Percentiles rank a stretch among this genome's conserved stretches.
Conservation (phyloP, 2,888 invertebrate genomes). For the Petrolisthes cinctipes region DNA sequence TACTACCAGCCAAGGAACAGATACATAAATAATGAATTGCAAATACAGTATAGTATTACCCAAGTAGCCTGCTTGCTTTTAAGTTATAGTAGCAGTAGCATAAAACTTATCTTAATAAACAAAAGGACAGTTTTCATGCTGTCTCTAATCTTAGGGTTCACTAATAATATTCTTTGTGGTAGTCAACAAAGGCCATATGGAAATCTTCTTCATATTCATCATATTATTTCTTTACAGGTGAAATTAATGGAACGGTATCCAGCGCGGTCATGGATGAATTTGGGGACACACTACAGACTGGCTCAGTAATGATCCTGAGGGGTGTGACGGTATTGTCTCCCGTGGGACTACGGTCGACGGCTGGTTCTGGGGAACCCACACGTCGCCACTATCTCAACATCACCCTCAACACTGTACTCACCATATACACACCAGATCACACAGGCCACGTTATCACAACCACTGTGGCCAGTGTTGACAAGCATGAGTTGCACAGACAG, state of each 20-base stretch:
- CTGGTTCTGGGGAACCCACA: constrained; percentile 13
- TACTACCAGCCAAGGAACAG: too few relatives aligned
- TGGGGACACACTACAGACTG: constrained; percentile 17
- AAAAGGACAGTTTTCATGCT: too few relatives aligned
- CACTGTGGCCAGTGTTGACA: not conserved
- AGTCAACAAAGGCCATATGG: too few relatives aligned
- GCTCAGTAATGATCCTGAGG: constrained; percentile 40
- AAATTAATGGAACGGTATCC: constrained; percentile 51
- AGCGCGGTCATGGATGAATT: constrained; percentile 48
- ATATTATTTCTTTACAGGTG: constrained; percentile 33
- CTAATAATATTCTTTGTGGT: too few relatives aligned
- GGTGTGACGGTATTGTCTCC: constrained; percentile 56
- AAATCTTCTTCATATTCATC: too few relatives aligned
- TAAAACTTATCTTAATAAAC: too few relatives aligned
- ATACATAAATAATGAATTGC: too few relatives aligned
- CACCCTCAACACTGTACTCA: constrained; percentile 44
- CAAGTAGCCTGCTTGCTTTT: too few relatives aligned
- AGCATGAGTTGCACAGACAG: constrained; percentile 20
- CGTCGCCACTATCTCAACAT: constrained; percentile 54
- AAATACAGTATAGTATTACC: too few relatives aligned
- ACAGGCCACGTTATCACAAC: constrained; percentile 27
- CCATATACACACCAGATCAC: constrained; percentile 47
- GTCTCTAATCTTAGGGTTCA: too few relatives aligned
- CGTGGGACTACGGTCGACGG: not conserved
- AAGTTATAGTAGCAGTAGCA: too few relatives aligned